These are phyloP conservation scores for Monoplex corrugatus DNA, from an alignment of 2,888 invertebrate species.

Conservation along the genomic window DNA sequence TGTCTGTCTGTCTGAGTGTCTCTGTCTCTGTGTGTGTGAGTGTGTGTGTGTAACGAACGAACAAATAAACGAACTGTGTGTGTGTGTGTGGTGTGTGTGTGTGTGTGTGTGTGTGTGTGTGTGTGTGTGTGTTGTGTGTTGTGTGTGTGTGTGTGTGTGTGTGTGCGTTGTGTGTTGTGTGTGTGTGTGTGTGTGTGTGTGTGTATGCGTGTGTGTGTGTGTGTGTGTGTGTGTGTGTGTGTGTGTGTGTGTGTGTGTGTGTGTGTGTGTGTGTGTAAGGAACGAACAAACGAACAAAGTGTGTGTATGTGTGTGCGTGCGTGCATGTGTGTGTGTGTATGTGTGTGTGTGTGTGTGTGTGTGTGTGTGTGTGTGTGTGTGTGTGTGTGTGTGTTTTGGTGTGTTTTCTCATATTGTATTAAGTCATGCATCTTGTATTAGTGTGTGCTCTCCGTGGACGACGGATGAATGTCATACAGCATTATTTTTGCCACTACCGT, in stretches of 20 bases:
- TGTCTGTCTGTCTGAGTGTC: background rate
- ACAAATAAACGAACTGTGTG: no score
- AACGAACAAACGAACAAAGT: no score
- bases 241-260: background rate
- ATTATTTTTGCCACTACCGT: no score
- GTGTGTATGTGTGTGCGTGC: background rate
- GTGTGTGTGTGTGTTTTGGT: no score
- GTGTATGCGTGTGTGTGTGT: background rate
- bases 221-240: background rate
- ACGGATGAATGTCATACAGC: no score
- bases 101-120: conserved; percentile 4
- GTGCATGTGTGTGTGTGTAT: background rate
- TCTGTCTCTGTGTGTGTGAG: background rate
- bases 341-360: background rate
- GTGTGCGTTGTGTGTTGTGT: no score
- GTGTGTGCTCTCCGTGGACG: no score
- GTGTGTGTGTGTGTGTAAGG: background rate
- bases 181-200: background rate
- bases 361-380: no score
- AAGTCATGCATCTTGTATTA: no score
- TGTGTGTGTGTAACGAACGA: background rate
- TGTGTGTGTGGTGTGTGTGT: background rate
- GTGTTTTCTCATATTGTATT: no score
- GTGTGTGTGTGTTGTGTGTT: background rate
- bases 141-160: background rate